Conservation (phyloP, 2,113 vertebrate species). For the Theristicus caerulescens region DNA sequence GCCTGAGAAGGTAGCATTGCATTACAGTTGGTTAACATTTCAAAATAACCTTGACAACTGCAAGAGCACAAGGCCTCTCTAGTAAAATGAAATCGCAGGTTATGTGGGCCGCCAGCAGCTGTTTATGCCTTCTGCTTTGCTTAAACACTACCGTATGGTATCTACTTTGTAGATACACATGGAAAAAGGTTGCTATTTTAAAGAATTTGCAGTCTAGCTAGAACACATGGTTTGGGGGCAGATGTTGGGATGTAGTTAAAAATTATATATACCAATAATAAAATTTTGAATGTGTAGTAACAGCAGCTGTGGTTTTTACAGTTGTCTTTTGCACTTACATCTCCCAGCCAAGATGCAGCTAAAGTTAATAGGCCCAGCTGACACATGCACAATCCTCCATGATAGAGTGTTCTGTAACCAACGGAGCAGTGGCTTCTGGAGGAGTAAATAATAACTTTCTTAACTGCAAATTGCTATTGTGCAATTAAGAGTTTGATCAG, state of each 20-base stretch:
- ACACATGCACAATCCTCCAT: neutral
- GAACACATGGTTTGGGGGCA: conserved; percentile 33
- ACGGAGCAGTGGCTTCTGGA: neutral
- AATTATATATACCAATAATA: neutral
- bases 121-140: conserved; percentile 4
- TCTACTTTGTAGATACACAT: neutral
- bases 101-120: neutral
- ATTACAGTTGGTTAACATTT: neutral
- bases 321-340: neutral
- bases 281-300: neutral
- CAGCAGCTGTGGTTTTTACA: neutral
- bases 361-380: neutral
- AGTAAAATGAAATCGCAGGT: neutral
- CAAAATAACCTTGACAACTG: neutral
- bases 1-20: neutral
- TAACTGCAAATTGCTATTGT: neutral
- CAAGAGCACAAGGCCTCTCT: neutral
- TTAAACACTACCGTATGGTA: neutral
- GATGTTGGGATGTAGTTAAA: conserved; percentile 24
- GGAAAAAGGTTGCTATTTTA: neutral
- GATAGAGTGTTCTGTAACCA: neutral
- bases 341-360: neutral
- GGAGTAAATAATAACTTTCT: neutral
- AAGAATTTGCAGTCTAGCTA: conserved; percentile 2
- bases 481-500: neutral